phyloP scores from a whole-genome alignment of 2,797 vertebrate species.

The Hypotaenidia okinawae region DNA sequence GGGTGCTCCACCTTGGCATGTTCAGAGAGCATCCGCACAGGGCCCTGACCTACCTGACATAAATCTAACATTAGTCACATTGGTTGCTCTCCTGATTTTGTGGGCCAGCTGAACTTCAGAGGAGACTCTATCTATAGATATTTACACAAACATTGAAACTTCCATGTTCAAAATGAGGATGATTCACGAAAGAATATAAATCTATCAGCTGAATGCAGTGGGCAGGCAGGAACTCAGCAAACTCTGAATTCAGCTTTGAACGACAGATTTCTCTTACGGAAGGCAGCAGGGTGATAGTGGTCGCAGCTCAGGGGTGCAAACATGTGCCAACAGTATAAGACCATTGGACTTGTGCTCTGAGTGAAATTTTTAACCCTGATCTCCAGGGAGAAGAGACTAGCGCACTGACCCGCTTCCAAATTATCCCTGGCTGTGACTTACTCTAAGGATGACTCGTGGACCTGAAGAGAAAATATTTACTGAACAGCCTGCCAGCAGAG shows the following conservation, averaged over 20 bases:
- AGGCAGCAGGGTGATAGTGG: background rate
- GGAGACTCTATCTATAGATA: background rate
- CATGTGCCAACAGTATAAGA: background rate
- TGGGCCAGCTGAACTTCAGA: background rate
- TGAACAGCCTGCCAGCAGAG: background rate
- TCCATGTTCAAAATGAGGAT: background rate
- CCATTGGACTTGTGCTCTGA: background rate
- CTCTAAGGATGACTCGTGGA: background rate
- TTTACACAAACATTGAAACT: background rate
- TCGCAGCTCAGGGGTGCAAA: background rate
- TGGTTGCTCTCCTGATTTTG: background rate
- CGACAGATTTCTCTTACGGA: background rate
- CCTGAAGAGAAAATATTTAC: slow-evolving; percentile 57
- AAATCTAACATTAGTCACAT: background rate
- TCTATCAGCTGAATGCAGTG: background rate
- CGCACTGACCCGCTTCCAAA: slow-evolving; percentile 8
- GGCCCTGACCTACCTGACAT: fast-evolving
- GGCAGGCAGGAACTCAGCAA: background rate
- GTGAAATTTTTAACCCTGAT: background rate
- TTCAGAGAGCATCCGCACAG: background rate
- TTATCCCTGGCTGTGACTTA: background rate
- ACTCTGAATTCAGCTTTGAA: background rate
- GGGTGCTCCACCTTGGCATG: background rate
- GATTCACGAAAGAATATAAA: background rate
- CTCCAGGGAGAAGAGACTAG: background rate